These are phyloP conservation scores for Tenodera sinensis DNA, from an alignment of 2,888 invertebrate species.

Conservation along the genomic window DNA sequence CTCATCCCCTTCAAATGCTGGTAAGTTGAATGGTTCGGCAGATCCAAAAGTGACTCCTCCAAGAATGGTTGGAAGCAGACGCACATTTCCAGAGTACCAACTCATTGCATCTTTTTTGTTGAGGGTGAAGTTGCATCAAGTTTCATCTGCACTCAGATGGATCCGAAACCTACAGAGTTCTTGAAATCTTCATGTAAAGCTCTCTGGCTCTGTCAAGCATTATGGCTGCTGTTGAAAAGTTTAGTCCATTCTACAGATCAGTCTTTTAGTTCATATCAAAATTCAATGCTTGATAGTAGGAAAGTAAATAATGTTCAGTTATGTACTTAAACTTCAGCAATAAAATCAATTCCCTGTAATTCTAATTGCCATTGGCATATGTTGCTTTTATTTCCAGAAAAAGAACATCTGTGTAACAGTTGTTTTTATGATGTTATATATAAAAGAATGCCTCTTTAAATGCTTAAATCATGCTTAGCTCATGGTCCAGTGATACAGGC, in stretches of 20 bases:
- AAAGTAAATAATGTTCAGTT: neutral
- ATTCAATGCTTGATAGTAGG: neutral
- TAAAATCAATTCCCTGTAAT: neutral
- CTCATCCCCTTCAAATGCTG: neutral
- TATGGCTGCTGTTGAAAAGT: neutral
- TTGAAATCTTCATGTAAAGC: neutral
- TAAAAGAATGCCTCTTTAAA: no score
- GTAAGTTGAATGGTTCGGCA: neutral
- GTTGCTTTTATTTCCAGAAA: neutral
- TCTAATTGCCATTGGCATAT: neutral
- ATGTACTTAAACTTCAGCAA: neutral
- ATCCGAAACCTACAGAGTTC: conserved; percentile 46
- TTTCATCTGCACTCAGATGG: conserved; percentile 62
- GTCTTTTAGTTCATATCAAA: neutral
- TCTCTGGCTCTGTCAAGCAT: neutral
- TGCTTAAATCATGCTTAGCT: no score
- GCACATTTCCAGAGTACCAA: conserved; percentile 67
- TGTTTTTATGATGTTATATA: no score
- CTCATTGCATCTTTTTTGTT: conserved; percentile 66
- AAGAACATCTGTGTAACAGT: neutral
- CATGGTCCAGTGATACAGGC: no score
- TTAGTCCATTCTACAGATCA: neutral
- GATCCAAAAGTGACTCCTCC: neutral
- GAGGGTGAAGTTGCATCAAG: conserved; percentile 57
- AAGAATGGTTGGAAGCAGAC: conserved; percentile 45